These are phyloP conservation scores for Busseola fusca DNA, from an alignment of 2,888 invertebrate species.

Conservation along the genomic window DNA sequence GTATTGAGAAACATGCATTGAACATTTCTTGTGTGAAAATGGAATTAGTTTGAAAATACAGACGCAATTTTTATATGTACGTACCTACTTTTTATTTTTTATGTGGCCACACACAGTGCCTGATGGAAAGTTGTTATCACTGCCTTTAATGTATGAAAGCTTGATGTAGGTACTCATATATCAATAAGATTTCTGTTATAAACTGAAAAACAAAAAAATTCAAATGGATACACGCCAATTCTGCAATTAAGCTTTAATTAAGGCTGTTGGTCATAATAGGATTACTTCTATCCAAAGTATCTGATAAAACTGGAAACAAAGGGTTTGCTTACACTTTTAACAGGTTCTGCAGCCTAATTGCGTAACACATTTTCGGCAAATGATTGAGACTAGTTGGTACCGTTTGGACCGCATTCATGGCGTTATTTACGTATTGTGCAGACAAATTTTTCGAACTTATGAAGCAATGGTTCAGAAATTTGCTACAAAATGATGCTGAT, in stretches of 20 bases:
- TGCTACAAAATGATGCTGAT: no score
- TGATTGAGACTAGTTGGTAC: no score
- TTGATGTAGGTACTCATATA: background rate
- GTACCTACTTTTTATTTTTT: background rate
- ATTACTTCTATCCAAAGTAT: background rate
- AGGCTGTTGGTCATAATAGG: background rate
- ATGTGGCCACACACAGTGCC: background rate
- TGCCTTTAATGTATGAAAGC: background rate
- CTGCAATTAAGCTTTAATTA: background rate
- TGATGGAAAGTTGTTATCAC: background rate
- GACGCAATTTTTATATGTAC: slow-evolving; percentile 8
- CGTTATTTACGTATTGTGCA: no score
- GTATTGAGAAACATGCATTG: slow-evolving; percentile 14
- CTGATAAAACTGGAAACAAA: no score
- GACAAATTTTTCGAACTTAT: no score
- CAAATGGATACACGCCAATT: no score
- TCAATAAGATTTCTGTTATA: no score
- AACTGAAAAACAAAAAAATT: background rate
- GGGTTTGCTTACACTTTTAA: no score
- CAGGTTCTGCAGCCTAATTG: no score
- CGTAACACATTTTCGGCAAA: no score
- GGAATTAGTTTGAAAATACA: slow-evolving; percentile 3
- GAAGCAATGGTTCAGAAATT: no score
- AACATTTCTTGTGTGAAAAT: slow-evolving; percentile 11
- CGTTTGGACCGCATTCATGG: no score